Evolutionary conservation across 2,888 invertebrate species (phyloP).

Genomic region (Mythimna impura): DNA sequence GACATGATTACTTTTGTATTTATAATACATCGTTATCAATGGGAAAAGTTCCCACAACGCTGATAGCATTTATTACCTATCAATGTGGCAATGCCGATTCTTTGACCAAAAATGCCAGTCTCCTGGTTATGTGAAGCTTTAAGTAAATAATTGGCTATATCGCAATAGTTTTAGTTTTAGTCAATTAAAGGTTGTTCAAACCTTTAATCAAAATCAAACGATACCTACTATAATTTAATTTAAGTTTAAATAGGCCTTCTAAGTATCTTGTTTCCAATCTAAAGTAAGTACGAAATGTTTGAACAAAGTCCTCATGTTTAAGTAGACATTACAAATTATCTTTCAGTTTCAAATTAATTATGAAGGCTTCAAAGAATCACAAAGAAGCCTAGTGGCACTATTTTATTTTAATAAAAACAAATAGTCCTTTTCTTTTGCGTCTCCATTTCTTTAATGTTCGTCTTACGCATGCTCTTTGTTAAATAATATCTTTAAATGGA

Average conservation of each 20-base stretch:
- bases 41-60: too few relatives aligned
- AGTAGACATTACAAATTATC: conserved; percentile 11
- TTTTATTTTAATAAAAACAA: conserved; percentile 12
- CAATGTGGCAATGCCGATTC: too few relatives aligned
- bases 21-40: too few relatives aligned
- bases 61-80: too few relatives aligned
- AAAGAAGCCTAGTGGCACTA: neutral
- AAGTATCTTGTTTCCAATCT: conserved; percentile 6
- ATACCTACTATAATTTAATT: neutral
- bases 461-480: conserved; percentile 26
- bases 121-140: too few relatives aligned
- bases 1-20: too few relatives aligned
- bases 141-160: too few relatives aligned
- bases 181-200: too few relatives aligned
- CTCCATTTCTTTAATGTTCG: conserved; percentile 23
- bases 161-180: too few relatives aligned
- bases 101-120: too few relatives aligned
- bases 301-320: neutral
- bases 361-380: conserved; percentile 13
- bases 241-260: too few relatives aligned
- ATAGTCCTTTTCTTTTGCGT: neutral
- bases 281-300: neutral
- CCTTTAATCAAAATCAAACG: too few relatives aligned
- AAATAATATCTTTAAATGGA: conserved; percentile 24
- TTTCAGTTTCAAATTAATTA: conserved; percentile 8